These are phyloP conservation scores for Hemibates koningsi DNA, from an alignment of 2,113 vertebrate genomes.

Conservation along the genomic window DNA sequence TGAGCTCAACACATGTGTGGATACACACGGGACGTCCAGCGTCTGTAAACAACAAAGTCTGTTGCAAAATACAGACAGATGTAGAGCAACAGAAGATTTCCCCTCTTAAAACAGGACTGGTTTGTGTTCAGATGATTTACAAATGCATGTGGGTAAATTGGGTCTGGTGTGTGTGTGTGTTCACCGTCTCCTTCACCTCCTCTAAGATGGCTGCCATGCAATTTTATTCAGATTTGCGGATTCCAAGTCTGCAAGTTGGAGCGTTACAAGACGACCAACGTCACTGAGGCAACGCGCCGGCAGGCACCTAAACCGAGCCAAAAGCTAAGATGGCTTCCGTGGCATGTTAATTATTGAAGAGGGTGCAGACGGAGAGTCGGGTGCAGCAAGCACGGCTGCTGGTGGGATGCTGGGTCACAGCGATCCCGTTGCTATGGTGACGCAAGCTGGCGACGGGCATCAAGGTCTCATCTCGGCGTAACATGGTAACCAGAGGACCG, in stretches of 20 bases:
- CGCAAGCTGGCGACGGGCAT: slow-evolving; percentile 5
- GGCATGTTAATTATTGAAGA: slow-evolving; percentile 63
- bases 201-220: slow-evolving; percentile 26
- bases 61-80: background rate
- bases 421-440: slow-evolving; percentile 40
- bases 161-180: background rate
- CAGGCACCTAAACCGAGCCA: slow-evolving; percentile 48
- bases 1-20: background rate
- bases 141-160: background rate
- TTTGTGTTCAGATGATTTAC: background rate
- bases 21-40: background rate
- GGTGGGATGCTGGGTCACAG: slow-evolving; percentile 46
- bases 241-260: slow-evolving; percentile 11
- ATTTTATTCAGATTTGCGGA: background rate
- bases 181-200: background rate
- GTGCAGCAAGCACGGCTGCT: slow-evolving; percentile 9
- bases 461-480: background rate
- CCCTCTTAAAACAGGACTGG: background rate
- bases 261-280: background rate
- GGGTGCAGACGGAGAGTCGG: slow-evolving; percentile 32
- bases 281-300: slow-evolving; percentile 31
- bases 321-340: slow-evolving; percentile 62
- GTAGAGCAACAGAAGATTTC: background rate
- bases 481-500: background rate
- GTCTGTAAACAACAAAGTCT: background rate